Base-by-base conservation (phyloP, 2,113 vertebrate species). In the Cheilinus undulatus region DNA sequence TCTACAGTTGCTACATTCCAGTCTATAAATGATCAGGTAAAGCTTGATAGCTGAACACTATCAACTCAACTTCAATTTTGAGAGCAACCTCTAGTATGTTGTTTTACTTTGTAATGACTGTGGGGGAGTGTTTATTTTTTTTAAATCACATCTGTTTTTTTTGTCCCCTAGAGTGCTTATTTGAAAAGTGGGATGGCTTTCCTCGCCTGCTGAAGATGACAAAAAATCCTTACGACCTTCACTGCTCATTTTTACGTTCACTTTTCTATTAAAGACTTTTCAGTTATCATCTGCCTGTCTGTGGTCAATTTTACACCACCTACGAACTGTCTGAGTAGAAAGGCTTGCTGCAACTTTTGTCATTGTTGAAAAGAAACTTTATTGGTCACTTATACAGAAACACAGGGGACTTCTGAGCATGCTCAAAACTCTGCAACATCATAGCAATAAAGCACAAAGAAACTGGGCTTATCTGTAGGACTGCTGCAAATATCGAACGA, bases 101-200 rank as follows among this genome's bases (percentile, higher is more conserved):
- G n/a, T n/a, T n/a, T n/a, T n/a, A n/a, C n/a, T n/a, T n/a, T n/a
- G n/a, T n/a, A n/a, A n/a, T n/a, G n/a, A n/a, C n/a, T n/a, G n/a
- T n/a, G n/a, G n/a, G n/a, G n/a, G n/a, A n/a, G n/a, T n/a, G n/a
- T n/a, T n/a, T n/a, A n/a, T n/a, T n/a, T n/a, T n/a, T n/a, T n/a
- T n/a, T n/a, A n/a, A 38, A 38, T 14, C 36, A 38, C 12, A 36
- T 14, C 13, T 12, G 7, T 9, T 45, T 17, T 27, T 2, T 73
- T 32, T 69, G 59, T 70, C 2, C 14, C 86, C n/a, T n/a, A 94
- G 93, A 91, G 80, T 36, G 92, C 95, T 78, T 97, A 97, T 89
- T 93, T 93, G 91, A 95, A 94, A 84, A 96, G 72, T 0, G 96
- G 96, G 86, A 96, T 97, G 96, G 89, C 94, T 76, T 98, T 97